These are phyloP conservation scores for Hirtodrosophila confusa DNA, from an alignment of 2,888 invertebrate species.

Conservation along the genomic window DNA sequence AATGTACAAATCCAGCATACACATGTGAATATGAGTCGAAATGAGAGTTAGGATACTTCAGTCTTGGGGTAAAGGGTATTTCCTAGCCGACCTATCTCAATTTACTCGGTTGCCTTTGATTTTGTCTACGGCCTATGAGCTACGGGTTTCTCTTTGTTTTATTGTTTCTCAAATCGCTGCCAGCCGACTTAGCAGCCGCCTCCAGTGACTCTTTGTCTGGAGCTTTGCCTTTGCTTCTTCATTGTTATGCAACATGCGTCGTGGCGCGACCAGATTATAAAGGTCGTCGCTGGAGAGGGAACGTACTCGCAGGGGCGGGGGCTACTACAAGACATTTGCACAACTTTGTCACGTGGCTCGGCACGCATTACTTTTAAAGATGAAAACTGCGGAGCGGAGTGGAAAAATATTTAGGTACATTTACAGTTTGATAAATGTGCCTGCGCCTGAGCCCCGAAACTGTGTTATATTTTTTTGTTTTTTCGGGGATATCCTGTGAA, in stretches of 20 bases:
- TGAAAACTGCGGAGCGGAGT: conserved; percentile 27
- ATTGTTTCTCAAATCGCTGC: conserved; percentile 63
- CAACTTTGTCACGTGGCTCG: conserved; percentile 62
- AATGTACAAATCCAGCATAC: no score
- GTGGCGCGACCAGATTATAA: conserved; percentile 61
- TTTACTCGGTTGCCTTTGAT: conserved; percentile 20
- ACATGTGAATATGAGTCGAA: no score
- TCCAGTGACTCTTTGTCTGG: conserved; percentile 31
- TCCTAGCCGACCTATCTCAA: no score
- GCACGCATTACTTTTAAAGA: conserved; percentile 54
- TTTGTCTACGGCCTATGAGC: conserved; percentile 22
- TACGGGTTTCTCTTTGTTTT: conserved; percentile 52
- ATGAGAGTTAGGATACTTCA: no score
- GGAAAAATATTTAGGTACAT: conserved; percentile 42
- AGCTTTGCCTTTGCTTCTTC: conserved; percentile 56
- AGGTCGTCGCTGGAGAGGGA: conserved; percentile 34
- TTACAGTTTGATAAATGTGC: conserved; percentile 68
- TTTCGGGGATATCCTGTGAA: conserved; percentile 1
- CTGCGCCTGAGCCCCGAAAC: conserved; percentile 7
- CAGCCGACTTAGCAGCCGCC: conserved; percentile 6
- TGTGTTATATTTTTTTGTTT: conserved; percentile 2
- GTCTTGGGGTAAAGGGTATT: no score
- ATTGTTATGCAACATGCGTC: conserved; percentile 62
- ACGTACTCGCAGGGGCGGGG: not conserved
- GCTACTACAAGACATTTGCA: conserved; percentile 45